Conservation (phyloP, 35 echinoderm and acorn worm genomes). For the Ptychodera flava region DNA sequence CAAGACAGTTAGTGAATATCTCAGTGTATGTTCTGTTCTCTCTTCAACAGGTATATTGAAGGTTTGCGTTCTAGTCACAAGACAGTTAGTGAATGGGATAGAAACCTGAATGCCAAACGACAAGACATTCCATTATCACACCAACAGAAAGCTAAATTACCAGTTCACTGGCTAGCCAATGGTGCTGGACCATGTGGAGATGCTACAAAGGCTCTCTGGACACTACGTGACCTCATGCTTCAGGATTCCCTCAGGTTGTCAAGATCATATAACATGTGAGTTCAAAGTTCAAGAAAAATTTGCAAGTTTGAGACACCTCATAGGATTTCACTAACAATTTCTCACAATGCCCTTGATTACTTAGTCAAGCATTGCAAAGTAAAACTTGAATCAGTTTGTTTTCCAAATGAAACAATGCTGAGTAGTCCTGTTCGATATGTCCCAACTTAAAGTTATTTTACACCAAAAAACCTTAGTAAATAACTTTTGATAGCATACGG, state of each 20-base stretch:
- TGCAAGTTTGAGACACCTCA: no score
- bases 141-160: constrained; percentile 49
- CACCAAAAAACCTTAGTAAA: no score
- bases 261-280: constrained; percentile 56
- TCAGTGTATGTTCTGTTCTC: no score
- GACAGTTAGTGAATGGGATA: constrained; percentile 75
- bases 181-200: constrained; percentile 45
- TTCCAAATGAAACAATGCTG: no score
- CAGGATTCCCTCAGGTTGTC: constrained; percentile 72
- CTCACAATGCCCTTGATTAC: no score
- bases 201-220: constrained; percentile 83
- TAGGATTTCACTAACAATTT: no score
- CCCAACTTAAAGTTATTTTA: no score
- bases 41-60: constrained; percentile 95
- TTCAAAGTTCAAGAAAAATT: no score
- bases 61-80: constrained; percentile 50
- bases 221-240: constrained; percentile 76
- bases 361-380: no score
- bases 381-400: no score
- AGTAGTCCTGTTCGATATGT: no score
- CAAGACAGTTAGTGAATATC: constrained; percentile 61
- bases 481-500: no score
- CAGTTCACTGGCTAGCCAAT: constrained; percentile 73
- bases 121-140: constrained; percentile 41
- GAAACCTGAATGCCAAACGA: constrained; percentile 38